Base-by-base conservation (phyloP, 2,888 invertebrate species). In the Drosophila demipolita region DNA sequence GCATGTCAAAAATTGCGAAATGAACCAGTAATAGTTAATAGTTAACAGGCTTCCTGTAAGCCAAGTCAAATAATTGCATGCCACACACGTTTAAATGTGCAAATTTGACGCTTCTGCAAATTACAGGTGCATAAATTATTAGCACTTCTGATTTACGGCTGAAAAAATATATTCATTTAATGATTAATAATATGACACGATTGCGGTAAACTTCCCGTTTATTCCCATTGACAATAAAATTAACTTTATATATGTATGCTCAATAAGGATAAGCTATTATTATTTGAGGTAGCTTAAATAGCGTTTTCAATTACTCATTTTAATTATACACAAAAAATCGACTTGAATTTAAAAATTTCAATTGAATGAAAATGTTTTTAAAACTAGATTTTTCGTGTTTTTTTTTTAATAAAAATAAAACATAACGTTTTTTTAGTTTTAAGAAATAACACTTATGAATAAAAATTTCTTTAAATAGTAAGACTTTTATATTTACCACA, bases 121-220 rank as follows among this genome's bases (percentile, higher is more conserved):
- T 64, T 73, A 23, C 12, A 68, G 40, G 40, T 58, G 65, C 62
- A 78, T 76, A 55, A 73, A 74, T 78, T 68, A 78, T 74, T 74
- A 55, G 61, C 78, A 63, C 57, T 45, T 72, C 38, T 58, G 60
- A 50, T 61, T 42, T 20, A 36, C 32, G 53, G 35, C 36, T 11
- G 42, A 50, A 7, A 26, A 69, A 54, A 38, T 55, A 26, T 45
- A 54, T 70, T 45, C 40, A 58, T 59, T 75, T 63, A 66, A 78
- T 63, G 66, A 60, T 77, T 77, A 66, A 76, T 73, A 78, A 73
- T 54, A 49, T 61, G 36, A 53, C 58, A 72, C 72, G 35, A 48
- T 23, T 11, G 33, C 33, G 26, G 7, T 3, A 33, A 45, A 17
- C 29, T 20, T n/a, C 29, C 40, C 23, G 23, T 48, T 63, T n/a